Base-by-base conservation (phyloP, 2,113 vertebrate genomes). In the Macaca mulatta region DNA sequence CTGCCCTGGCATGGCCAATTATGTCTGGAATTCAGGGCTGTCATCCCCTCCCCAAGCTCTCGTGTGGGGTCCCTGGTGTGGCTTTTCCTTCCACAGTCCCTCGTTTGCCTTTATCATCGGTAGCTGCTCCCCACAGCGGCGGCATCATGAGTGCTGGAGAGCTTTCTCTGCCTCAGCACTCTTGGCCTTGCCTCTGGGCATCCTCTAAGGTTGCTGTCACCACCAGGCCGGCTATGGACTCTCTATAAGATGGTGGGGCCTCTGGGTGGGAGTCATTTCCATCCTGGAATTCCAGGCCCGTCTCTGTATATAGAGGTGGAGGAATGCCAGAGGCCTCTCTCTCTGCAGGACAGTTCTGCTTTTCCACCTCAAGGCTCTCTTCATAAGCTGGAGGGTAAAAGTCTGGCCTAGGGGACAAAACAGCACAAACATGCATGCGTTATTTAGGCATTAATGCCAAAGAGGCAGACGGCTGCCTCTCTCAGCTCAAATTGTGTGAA, bases 381-480 rank as follows among this genome's bases (percentile, higher is more conserved):
- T 99, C 98, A 0, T 99, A 99, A 0, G 99, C 98, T 3, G 99
- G 99, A 48, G 99, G 99, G 87, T 99, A 99, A 78, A 98, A 98
- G 78, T 98, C 97, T 12, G 98, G 98, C 94, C 99, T 99, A 97
- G 18, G 25, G 48, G 88, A 98, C 97, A 97, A 80, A 96, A 89
- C 32, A 70, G 82, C 95, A 50, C 32, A 90, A 43, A 90, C 23
- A 69, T 27, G 38, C 35, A 35, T 38, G 40, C 43, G 69, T 97
- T 97, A 96, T 64, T 95, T 85, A 79, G 79, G 45, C 13, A 2
- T 75, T 72, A 2, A 35, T 43, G 91, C 69, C 92, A 90, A 89
- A 70, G 85, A 80, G 30, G 69, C 90, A 38, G 74, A 93, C 91
- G 94, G 50, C 86, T 70, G 43, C 74, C 74, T 94, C 57, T 96